Evolutionary conservation across 1,140 invertebrate genomes (phyloP), one percentile per base, ranked within the genome.

Genomic region (Pseudomyrmex pallidus): DNA sequence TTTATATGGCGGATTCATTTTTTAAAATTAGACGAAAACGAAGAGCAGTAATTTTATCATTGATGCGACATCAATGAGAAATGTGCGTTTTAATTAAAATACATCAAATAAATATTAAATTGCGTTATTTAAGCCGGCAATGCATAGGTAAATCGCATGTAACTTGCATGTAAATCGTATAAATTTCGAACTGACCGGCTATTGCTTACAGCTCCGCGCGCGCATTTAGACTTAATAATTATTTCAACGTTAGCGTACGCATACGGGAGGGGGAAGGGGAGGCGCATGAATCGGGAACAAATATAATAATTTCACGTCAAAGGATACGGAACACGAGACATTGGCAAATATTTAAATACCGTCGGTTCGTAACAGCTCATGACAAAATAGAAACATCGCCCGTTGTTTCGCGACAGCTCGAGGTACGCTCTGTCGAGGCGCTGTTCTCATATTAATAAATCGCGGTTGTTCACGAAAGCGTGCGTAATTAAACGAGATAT

Each of bases 181-280:
- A 52, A 9, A 52, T 52, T 50, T 66, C 9, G 35, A 78, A 78
- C 59, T 78, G 64, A 68, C 57, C 76, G 52, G 52, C 64, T 59
- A 57, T 70, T 59, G 52, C 54, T 78, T 78, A 78, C 22, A 78
- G 35, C 7, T 48, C 12, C 20, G 50, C 50, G 22, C 20, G 9
- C 50, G 35, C 35, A 54, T 57, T 67, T 52, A 25, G 9, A 78
- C 70, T 78, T 68, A 59, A 78, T 70, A 78, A 78, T 78, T 57
- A 70, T 59, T 57, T 78, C 50, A 15, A 70, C 67, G 52, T 70
- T 56, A 70, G 54, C 25, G 57, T 22, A 35, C 35, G 35, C 35
- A 35, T 5, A 35, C 35, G 20, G 2, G 44, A n/a, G n/a, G n/a
- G n/a, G n/a, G n/a, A n/a, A n/a, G n/a, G n/a, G n/a, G n/a, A n/a